These are phyloP conservation scores for Caenorhabditis doughertyi DNA, from an alignment of 2,888 invertebrate genomes.

Conservation along the genomic window DNA sequence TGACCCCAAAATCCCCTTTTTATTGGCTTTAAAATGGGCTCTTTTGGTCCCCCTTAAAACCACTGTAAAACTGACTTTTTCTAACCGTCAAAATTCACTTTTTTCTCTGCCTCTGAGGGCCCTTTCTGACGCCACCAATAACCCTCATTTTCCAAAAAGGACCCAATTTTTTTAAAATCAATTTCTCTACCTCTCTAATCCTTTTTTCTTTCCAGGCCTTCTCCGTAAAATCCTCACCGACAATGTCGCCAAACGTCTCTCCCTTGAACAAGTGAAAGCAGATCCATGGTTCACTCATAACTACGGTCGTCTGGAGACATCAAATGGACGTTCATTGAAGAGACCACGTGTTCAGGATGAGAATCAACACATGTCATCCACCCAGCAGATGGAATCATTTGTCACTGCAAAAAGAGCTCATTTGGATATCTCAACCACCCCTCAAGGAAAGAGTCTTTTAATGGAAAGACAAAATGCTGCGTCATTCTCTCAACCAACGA, in stretches of 20 bases:
- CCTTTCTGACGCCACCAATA: too few species aligned
- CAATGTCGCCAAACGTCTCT: constrained; percentile 87
- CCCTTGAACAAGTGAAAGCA: constrained; percentile 87
- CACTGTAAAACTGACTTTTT: too few species aligned
- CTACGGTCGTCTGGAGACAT: constrained; percentile 69
- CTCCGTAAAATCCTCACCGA: constrained; percentile 89
- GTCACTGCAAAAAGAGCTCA: constrained; percentile 52
- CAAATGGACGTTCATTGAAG: constrained; percentile 38
- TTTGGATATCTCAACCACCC: constrained; percentile 49
- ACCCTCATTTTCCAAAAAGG: too few species aligned
- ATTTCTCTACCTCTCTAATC: too few species aligned
- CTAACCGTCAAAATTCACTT: too few species aligned
- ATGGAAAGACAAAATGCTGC: constrained; percentile 56
- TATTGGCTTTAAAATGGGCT: too few species aligned
- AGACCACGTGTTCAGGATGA: constrained; percentile 24
- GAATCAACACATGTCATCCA: constrained; percentile 50
- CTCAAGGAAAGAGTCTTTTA: neutral
- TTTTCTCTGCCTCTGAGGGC: too few species aligned
- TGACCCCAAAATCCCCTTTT: too few species aligned
- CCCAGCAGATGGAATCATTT: constrained; percentile 46
- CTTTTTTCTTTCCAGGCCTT: too few species aligned
- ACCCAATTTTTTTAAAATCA: too few species aligned
- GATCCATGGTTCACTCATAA: constrained; percentile 88
- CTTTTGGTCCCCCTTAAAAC: too few species aligned
- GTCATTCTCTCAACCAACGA: constrained; percentile 91